Evolutionary conservation across 2,888 invertebrate genomes (phyloP).

Genomic region (Lycia hirtaria): DNA sequence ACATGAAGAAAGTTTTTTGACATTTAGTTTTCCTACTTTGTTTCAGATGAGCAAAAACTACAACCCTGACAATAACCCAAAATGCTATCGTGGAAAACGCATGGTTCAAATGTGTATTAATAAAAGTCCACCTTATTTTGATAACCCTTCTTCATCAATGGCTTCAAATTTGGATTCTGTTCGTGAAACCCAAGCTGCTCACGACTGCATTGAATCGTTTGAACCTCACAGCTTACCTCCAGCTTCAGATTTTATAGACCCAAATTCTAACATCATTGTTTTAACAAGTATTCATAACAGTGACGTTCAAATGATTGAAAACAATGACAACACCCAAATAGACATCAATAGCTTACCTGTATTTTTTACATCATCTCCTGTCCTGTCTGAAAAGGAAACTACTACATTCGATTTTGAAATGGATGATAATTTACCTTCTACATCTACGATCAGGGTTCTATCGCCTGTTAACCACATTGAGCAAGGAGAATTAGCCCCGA

Average conservation of each 20-base stretch:
- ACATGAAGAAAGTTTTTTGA: not conserved
- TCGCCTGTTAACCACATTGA: not conserved
- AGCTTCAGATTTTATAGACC: not conserved
- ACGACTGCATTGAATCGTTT: not conserved
- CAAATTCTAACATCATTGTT: not conserved
- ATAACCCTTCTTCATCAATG: not conserved
- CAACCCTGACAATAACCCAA: too few relatives aligned
- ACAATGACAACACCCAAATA: not conserved
- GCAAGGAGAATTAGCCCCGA: too few relatives aligned
- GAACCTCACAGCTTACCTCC: not conserved
- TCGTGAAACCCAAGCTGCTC: not conserved
- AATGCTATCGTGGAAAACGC: too few relatives aligned
- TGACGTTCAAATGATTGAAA: not conserved
- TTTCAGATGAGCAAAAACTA: too few relatives aligned
- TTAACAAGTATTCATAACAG: not conserved
- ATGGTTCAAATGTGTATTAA: not conserved
- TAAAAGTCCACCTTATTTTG: not conserved
- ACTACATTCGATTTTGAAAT: not conserved
- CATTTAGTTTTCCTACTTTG: conserved; percentile 1
- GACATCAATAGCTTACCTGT: conserved; percentile 1
- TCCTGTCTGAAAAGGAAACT: not conserved
- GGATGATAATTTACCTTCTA: not conserved
- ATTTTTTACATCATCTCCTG: conserved; percentile 1
- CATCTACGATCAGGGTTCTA: not conserved
- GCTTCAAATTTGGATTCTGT: not conserved